These are phyloP conservation scores for Halyomorpha halys DNA, from an alignment of 1,140 invertebrate species.

Conservation along the genomic window DNA sequence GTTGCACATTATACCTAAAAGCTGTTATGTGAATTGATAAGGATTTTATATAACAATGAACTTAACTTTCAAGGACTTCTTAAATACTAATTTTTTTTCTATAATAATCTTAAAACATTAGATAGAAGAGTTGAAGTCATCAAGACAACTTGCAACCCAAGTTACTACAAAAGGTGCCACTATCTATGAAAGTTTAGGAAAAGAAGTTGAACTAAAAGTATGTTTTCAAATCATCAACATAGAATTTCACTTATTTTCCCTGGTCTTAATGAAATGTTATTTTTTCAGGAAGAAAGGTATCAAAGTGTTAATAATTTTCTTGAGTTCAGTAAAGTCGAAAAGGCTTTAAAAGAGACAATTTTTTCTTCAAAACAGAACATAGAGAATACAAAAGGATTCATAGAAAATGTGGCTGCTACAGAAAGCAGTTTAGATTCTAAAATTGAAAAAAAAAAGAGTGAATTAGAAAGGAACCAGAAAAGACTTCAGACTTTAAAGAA, in stretches of 20 bases:
- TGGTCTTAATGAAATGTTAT: background rate
- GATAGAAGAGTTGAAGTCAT: conserved; percentile 74
- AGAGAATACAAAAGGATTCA: conserved; percentile 56
- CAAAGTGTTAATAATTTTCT: conserved; percentile 61
- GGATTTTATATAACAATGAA: conserved; percentile 10
- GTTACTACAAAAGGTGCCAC: conserved; percentile 82
- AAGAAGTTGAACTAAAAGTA: conserved; percentile 67
- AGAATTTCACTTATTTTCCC: background rate
- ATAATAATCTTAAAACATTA: conserved; percentile 29
- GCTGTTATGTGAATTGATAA: background rate
- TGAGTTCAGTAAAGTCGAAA: conserved; percentile 74
- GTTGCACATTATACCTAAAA: too few relatives aligned
- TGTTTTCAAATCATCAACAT: background rate
- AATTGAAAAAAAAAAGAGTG: conserved; percentile 79
- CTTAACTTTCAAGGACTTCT: background rate
- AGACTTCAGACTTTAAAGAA: conserved; percentile 84
- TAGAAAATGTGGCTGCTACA: conserved; percentile 73
- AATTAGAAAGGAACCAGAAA: conserved; percentile 88
- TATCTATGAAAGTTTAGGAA: conserved; percentile 80
- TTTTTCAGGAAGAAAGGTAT: conserved; percentile 45
- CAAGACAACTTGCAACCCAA: conserved; percentile 75
- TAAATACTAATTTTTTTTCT: conserved; percentile 26
- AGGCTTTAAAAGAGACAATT: conserved; percentile 56
- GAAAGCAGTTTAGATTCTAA: conserved; percentile 80
- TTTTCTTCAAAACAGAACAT: conserved; percentile 56